phyloP scores from a whole-genome alignment of 1,140 invertebrate genomes.

The Odontomachus brunneus region DNA sequence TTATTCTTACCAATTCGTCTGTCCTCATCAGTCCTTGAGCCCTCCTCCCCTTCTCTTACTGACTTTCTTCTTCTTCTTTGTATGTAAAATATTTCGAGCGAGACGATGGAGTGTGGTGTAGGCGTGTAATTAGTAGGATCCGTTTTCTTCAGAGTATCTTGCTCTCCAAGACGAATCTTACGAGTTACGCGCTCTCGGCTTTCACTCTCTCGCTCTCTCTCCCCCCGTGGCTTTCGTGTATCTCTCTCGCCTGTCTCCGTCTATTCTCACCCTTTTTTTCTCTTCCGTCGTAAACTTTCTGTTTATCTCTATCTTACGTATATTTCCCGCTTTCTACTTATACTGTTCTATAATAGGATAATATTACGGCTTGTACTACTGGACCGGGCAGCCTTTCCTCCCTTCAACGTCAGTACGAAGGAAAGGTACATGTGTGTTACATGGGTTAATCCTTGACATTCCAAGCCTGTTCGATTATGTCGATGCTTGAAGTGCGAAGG shows the following conservation, averaged over 20 bases:
- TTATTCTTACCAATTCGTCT: constrained; percentile 42
- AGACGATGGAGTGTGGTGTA: neutral
- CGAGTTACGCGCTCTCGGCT: neutral
- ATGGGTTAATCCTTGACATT: constrained; percentile 38
- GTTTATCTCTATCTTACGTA: constrained; percentile 45
- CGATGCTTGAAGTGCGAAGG: constrained; percentile 35
- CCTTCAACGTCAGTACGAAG: constrained; percentile 47
- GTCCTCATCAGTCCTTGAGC: neutral
- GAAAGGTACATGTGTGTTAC: constrained; percentile 54
- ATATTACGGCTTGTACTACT: constrained; percentile 61
- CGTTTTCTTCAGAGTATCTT: neutral
- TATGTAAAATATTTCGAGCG: neutral
- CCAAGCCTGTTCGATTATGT: constrained; percentile 25
- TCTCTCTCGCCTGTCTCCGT: constrained; percentile 1
- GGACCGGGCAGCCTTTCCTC: constrained; percentile 56
- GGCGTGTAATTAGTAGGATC: neutral
- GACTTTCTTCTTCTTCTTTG: constrained; percentile 8
- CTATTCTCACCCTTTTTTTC: neutral
- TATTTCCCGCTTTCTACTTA: constrained; percentile 55
- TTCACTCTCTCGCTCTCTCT: neutral
- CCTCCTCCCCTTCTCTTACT: neutral
- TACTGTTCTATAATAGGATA: constrained; percentile 58
- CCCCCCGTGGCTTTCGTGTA: neutral
- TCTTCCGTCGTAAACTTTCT: constrained; percentile 43
- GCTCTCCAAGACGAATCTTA: neutral